A percentile compares a stretch with the other conserved stretches of the same genome.
These are phyloP conservation scores for Crotalus tigris DNA, from an alignment of 2,113 vertebrate species.

Conservation along the genomic window DNA sequence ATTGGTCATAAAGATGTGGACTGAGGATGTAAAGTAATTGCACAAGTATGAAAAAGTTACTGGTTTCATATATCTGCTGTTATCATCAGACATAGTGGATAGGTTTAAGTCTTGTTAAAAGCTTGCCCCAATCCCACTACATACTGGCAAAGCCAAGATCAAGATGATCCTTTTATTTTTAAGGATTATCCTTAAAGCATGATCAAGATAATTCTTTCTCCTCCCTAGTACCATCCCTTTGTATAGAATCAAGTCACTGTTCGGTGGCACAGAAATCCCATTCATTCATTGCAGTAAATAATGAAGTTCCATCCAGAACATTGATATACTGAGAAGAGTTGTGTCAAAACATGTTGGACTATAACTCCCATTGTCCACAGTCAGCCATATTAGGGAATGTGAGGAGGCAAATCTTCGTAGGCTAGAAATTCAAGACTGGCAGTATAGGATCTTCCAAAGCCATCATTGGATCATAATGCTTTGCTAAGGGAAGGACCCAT, in stretches of 20 bases:
- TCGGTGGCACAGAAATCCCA: background rate
- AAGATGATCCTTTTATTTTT: background rate
- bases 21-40: slow-evolving; percentile 2
- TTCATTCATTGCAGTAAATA: background rate
- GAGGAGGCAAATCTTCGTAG: background rate
- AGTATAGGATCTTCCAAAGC: background rate
- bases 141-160: background rate
- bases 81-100: background rate
- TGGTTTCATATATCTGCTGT: slow-evolving; percentile 1
- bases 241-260: background rate
- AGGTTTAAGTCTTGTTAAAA: background rate
- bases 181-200: background rate
- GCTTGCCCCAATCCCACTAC: background rate
- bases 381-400: background rate
- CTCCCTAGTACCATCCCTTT: background rate
- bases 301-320: background rate
- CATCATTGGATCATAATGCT: background rate
- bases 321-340: background rate
- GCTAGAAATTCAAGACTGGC: background rate
- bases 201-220: background rate
- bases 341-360: background rate
- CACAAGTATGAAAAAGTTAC: slow-evolving; percentile 20
- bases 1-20: slow-evolving; percentile 35
- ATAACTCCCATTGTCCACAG: background rate
- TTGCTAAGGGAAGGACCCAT: background rate